Conservation (phyloP, 2,113 vertebrate species). For the Rhea americana region DNA sequence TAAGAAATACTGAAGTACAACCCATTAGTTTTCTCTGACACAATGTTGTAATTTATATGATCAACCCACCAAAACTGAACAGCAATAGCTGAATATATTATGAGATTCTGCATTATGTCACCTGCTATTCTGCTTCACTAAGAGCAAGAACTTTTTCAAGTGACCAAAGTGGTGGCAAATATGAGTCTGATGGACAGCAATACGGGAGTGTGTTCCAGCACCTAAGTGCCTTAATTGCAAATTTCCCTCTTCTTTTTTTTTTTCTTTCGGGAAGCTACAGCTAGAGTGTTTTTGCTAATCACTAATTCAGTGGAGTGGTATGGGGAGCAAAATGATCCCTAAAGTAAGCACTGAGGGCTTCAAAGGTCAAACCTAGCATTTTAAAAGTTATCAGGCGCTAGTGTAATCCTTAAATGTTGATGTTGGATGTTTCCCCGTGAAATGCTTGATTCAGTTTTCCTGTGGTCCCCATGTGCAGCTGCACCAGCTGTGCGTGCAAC, state of each 20-base stretch:
- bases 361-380: background rate
- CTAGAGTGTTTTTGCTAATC: slow-evolving; percentile 31
- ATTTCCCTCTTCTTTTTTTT: background rate
- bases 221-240: slow-evolving; percentile 7
- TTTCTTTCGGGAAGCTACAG: background rate
- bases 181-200: background rate
- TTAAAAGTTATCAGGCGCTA: background rate
- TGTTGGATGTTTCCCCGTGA: background rate
- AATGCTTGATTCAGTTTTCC: background rate
- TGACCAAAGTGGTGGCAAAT: background rate
- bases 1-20: background rate
- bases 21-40: background rate
- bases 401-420: background rate
- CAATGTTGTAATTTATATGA: background rate
- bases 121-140: background rate
- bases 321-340: background rate
- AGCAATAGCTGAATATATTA: background rate
- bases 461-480: background rate
- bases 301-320: background rate
- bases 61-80: background rate
- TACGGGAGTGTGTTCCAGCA: background rate
- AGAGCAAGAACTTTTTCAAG: background rate
- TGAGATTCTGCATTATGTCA: background rate
- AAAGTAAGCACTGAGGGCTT: slow-evolving; percentile 17
- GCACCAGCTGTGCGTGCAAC: background rate